phyloP scores from a whole-genome alignment of 1,140 invertebrate genomes.

The Drosophila parabipectinata region DNA sequence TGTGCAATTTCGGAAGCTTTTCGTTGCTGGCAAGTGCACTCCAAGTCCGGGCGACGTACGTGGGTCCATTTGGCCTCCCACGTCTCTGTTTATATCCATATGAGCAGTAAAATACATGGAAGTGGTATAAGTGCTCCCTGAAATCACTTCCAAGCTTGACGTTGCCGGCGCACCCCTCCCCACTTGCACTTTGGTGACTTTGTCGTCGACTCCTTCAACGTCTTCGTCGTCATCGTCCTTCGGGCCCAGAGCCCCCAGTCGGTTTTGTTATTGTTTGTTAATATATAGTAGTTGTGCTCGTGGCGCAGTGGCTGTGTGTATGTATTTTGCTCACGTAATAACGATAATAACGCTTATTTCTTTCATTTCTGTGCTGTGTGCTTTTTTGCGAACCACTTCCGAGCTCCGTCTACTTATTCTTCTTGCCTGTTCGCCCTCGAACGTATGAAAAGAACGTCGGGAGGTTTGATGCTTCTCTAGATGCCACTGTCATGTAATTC shows the following conservation, averaged over 20 bases:
- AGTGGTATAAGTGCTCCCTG: slow-evolving; percentile 69
- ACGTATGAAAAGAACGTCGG: slow-evolving; percentile 14
- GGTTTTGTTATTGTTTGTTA: slow-evolving; percentile 60
- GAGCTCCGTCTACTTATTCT: slow-evolving; percentile 30
- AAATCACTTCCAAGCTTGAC: slow-evolving; percentile 67
- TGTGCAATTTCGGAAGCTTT: slow-evolving; percentile 21
- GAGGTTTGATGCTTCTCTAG: slow-evolving; percentile 16
- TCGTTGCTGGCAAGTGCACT: slow-evolving; percentile 52
- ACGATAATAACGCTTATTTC: slow-evolving; percentile 67
- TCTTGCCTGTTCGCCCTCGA: slow-evolving; percentile 2
- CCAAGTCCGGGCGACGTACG: slow-evolving; percentile 47
- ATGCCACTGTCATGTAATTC: slow-evolving; percentile 58
- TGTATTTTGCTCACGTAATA: slow-evolving; percentile 65
- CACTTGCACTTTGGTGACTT: slow-evolving; percentile 67
- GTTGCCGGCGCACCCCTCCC: slow-evolving; percentile 15
- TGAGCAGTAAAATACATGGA: slow-evolving; percentile 50
- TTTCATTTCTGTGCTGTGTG: slow-evolving; percentile 56
- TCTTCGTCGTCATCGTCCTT: slow-evolving; percentile 22
- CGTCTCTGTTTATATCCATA: slow-evolving; percentile 24
- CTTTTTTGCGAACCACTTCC: slow-evolving; percentile 42
- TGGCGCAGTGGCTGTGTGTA: slow-evolving; percentile 30
- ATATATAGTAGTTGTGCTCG: slow-evolving; percentile 58
- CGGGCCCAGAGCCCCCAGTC: neutral
- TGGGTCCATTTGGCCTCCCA: slow-evolving; percentile 42
- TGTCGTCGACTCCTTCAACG: slow-evolving; percentile 38